A percentile compares a stretch with the other conserved stretches of the same genome.
Conservation (phyloP, 2,888 invertebrate genomes). For the Heliconius aoede region DNA sequence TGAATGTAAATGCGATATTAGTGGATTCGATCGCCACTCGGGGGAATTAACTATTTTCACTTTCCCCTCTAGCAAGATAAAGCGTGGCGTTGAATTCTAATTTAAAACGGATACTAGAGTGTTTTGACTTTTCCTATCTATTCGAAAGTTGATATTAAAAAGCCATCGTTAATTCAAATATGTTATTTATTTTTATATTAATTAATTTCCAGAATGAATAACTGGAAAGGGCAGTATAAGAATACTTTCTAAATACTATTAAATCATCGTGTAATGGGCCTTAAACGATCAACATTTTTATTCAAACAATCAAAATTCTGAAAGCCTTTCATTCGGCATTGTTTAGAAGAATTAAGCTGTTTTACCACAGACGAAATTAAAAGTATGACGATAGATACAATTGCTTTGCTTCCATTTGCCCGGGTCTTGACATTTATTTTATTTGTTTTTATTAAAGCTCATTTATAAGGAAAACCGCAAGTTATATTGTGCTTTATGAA, state of each 20-base stretch:
- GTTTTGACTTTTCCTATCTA: too few species aligned
- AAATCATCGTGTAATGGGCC: conserved; percentile 12
- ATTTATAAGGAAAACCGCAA: conserved; percentile 71
- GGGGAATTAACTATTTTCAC: neutral
- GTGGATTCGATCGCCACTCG: neutral
- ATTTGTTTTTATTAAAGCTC: conserved; percentile 74
- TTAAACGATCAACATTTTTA: conserved; percentile 27
- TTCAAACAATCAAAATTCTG: conserved; percentile 60
- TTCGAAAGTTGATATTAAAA: too few species aligned
- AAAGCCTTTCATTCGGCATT: conserved; percentile 60
- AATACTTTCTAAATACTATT: conserved; percentile 4
- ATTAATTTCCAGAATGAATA: neutral
- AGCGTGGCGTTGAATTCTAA: neutral
- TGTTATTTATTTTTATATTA: neutral
- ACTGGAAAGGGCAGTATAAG: neutral
- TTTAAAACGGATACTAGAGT: neutral
- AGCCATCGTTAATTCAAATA: neutral
- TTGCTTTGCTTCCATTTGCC: conserved; percentile 74
- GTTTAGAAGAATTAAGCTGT: conserved; percentile 69
- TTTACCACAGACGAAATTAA: conserved; percentile 74
- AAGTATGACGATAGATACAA: conserved; percentile 79
- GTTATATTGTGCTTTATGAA: conserved; percentile 63
- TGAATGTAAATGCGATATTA: neutral
- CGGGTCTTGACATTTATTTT: conserved; percentile 68
- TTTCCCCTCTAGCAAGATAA: neutral